Conservation (phyloP, 1,140 invertebrate species). For the Cotesia typhae region DNA sequence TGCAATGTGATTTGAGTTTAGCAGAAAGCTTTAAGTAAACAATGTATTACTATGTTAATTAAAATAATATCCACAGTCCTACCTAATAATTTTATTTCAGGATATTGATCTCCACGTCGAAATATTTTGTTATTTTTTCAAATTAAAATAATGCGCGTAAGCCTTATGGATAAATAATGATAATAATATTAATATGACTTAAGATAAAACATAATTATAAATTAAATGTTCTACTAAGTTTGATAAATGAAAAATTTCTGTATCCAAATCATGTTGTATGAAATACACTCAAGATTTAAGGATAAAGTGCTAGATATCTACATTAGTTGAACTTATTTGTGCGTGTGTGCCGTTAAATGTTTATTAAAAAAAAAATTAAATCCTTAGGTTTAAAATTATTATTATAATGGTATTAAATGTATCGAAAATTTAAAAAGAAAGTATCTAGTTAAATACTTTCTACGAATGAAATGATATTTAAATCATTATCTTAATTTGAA, state of each 20-base stretch:
- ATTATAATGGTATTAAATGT: no score
- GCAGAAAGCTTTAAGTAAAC: background rate
- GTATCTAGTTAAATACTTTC: background rate
- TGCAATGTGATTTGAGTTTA: no score
- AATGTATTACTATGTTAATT: background rate
- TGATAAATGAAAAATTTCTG: background rate
- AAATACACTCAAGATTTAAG: background rate
- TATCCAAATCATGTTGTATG: background rate
- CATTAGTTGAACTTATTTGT: constrained; percentile 14
- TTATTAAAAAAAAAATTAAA: constrained; percentile 5
- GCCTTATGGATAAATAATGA: constrained; percentile 7
- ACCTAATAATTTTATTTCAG: constrained; percentile 20
- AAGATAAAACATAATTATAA: background rate
- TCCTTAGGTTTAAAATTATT: no score
- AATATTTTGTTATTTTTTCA: constrained; percentile 13
- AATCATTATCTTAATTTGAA: constrained; percentile 12
- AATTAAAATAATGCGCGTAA: constrained; percentile 15
- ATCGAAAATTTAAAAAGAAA: constrained; percentile 13
- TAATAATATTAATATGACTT: background rate
- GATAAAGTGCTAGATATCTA: no score
- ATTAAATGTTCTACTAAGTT: background rate
- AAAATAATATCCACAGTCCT: constrained; percentile 9
- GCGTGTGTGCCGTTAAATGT: constrained; percentile 31
- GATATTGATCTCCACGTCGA: constrained; percentile 32
- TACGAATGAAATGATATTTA: constrained; percentile 2